Evolutionary conservation across 2,113 vertebrate genomes (phyloP), one percentile per base, ranked within the genome.

Genomic region (Chaenocephalus aceratus): DNA sequence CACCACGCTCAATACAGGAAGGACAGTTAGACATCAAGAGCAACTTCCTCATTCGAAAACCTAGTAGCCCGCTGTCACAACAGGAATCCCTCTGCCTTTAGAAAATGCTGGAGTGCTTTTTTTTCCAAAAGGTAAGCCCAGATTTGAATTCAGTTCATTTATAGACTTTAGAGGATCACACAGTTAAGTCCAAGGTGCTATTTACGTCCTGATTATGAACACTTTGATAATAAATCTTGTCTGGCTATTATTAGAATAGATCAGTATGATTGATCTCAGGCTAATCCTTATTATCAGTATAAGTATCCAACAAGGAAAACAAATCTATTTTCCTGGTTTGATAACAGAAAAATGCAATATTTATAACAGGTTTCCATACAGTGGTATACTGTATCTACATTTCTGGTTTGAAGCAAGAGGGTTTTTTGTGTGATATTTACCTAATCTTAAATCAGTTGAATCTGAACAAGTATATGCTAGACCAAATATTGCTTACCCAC

Each of bases 81-180:
- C 9, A 56, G 18, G 67, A 15, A n/a, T 44, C 0, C 3, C 1
- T 21, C 44, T n/a, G 2, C 6, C 16, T 36, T 10, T 41, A 0
- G 0, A 75, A 52, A 48, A 86, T 84, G 77, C 18, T 9, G 45
- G 51, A 72, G 12, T 59, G 7, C 1, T 11, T 21, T 3, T 3
- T 3, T n/a, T 58, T 36, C 6, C 15, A 79, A 58, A 72, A 1
- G 60, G 86, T 88, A 11, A 84, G 82, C 79, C 4, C 18, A 12
- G 2, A 44, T 73, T 57, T 73, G 44, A 4, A 46, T 77, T 72
- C 1, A 0, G 3, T 63, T 72, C 10, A 5, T 21, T 58, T 6
- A 5, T 14, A 15, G 13, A 57, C 9, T 13, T 12, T 1, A 41
- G 9, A 44, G 11, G n/a, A 16, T 58, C n/a, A 11, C 2, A 30